Percentiles rank a stretch among this genome's conserved stretches.
Evolutionary conservation across 2,797 vertebrate genomes (phyloP).

Genomic region (Bradypodion ventrale): DNA sequence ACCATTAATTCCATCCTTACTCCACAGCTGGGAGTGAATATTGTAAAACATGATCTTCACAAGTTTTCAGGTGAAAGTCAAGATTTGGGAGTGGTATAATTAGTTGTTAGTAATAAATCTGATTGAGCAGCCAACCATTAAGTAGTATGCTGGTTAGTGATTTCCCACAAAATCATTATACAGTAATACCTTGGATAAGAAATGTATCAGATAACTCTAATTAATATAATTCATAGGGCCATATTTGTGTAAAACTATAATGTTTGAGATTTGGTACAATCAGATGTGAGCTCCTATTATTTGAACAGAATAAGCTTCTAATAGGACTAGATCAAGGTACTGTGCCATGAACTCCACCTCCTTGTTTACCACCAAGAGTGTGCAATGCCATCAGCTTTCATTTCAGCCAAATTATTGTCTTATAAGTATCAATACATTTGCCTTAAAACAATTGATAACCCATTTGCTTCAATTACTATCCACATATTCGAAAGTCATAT

Average conservation of each 20-base stretch:
- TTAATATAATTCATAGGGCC: constrained; percentile 70
- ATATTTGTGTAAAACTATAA: constrained; percentile 37
- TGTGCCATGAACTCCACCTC: not conserved
- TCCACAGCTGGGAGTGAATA: not conserved
- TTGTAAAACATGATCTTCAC: not conserved
- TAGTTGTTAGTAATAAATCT: constrained; percentile 60
- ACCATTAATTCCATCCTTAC: not conserved
- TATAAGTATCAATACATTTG: too few relatives aligned
- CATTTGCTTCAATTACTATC: too few relatives aligned
- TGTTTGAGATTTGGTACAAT: constrained; percentile 6
- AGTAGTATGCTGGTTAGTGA: constrained; percentile 52
- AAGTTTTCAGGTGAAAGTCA: not conserved
- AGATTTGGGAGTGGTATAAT: constrained; percentile 9
- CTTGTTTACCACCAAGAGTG: too few relatives aligned
- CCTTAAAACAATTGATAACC: too few relatives aligned
- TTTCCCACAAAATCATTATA: too few relatives aligned
- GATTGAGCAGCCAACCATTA: constrained; percentile 53
- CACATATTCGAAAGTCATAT: too few relatives aligned
- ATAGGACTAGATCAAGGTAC: constrained; percentile 18
- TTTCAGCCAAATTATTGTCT: too few relatives aligned
- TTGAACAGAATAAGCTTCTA: constrained; percentile 32
- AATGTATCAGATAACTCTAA: too few relatives aligned
- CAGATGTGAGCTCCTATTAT: constrained; percentile 40
- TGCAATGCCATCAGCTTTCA: too few relatives aligned
- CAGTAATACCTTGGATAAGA: too few relatives aligned